Base-by-base conservation (phyloP, 1,140 invertebrate species). In the Coboldia fuscipes region DNA sequence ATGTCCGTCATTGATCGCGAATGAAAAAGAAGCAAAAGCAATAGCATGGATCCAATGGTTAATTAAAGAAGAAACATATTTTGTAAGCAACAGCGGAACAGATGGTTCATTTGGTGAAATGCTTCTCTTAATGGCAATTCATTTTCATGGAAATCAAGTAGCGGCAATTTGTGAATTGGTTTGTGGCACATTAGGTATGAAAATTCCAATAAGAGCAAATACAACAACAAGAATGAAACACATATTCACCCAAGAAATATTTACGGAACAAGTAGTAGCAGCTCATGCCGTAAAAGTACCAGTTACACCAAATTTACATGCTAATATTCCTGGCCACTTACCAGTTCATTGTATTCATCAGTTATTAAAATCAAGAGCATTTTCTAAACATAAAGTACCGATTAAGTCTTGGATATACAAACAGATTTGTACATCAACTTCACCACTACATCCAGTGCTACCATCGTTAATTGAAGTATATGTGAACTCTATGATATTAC, bases 311-410 rank as follows among this genome's bases (percentile, higher is more conserved):
- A 77, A 78, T 47, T 60, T 97, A 5, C 93, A 81, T 57, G 84
- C 79, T 15, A 79, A 78, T 38, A 81, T 93, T 35, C 68, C 70
- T 2, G 90, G 92, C 14, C 97, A 93, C 59, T 56, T 98, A 35
- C 92, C 92, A 0, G 83, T 97, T 17, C 92, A 98, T 56, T 97
- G 92, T 51, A 93, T 98, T 37, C 88, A 94, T 55, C 92, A 97
- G 47, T 56, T 97, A 12, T 59, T 98, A 1, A 93, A 94, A 53
- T 93, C 84, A 18, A 60, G 90, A 45, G 85, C 89, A 4, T 97
- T 97, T 50, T 84, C 88, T 0, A 96, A 96, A 58, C 81, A 98
- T 48, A 85, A 86, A 53, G 88, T 89, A 1, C 80, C 82, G 0
- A 89, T 90, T 5, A 88, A 89, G 62, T 78, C 82, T 43, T 94